Percentiles rank a stretch among this genome's conserved stretches.
phyloP scores from a whole-genome alignment of 2,113 vertebrate species.

The Engystomops pustulosus region DNA sequence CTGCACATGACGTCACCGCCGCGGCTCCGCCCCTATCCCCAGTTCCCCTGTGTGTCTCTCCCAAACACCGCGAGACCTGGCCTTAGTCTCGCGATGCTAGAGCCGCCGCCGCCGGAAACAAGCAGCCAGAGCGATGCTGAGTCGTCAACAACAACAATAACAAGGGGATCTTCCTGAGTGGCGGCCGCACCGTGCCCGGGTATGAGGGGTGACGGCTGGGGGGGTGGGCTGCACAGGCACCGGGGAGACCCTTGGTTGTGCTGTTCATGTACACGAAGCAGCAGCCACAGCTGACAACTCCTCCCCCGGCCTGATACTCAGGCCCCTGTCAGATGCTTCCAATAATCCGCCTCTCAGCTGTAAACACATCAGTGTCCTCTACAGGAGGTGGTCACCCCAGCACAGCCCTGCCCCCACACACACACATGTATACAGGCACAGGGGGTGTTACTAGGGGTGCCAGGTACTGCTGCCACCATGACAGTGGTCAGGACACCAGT shows the following conservation, averaged over 20 bases:
- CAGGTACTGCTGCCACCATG: too few species aligned
- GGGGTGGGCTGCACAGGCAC: neutral
- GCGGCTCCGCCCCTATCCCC: neutral
- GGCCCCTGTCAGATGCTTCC: constrained; percentile 37
- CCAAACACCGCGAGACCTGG: constrained; percentile 6
- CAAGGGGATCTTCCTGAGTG: constrained; percentile 51
- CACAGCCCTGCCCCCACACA: neutral
- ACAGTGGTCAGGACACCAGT: too few species aligned
- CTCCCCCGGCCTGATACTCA: constrained; percentile 30
- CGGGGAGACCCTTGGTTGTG: constrained; percentile 6
- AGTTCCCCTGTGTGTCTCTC: neutral
- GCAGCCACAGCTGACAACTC: constrained; percentile 16
- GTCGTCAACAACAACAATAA: constrained; percentile 59
- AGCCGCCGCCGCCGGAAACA: constrained; percentile 54
- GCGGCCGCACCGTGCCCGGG: constrained; percentile 22
- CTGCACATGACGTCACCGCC: neutral
- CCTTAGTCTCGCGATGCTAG: constrained; percentile 33
- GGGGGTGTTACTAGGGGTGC: too few species aligned
- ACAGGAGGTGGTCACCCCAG: neutral
- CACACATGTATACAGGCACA: too few species aligned
- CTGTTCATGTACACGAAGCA: neutral
- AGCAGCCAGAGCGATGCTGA: constrained; percentile 50
- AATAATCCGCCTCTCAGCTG: neutral
- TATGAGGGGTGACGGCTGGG: constrained; percentile 16
- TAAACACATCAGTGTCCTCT: constrained; percentile 4